Conservation (phyloP, 2,113 vertebrate genomes). For the Psittacara wagleri region DNA sequence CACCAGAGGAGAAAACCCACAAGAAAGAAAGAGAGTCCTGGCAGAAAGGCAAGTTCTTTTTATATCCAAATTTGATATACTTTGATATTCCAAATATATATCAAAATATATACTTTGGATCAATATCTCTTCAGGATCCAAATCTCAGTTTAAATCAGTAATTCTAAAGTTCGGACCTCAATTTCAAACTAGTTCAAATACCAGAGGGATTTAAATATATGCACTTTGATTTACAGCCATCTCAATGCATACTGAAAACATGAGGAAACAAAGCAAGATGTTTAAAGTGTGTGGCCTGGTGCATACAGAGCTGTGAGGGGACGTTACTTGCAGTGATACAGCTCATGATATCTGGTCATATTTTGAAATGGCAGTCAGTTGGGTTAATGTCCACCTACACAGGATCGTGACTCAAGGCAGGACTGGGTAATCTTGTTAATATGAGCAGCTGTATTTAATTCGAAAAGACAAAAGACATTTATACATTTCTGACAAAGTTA, state of each 20-base stretch:
- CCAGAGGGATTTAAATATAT: background rate
- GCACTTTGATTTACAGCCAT: background rate
- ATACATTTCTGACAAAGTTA: background rate
- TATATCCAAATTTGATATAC: background rate
- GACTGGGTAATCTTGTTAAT: background rate
- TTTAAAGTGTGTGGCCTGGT: background rate
- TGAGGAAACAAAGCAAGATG: background rate
- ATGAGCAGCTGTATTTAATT: background rate
- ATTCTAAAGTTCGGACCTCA: background rate
- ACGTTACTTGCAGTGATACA: background rate
- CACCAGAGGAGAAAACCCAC: background rate
- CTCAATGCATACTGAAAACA: background rate
- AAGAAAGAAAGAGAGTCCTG: background rate
- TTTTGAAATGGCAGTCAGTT: background rate
- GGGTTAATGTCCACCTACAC: background rate
- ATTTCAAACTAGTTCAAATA: background rate
- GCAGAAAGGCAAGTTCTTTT: background rate
- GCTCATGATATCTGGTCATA: fast-evolving
- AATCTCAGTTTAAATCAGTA: background rate
- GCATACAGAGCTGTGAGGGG: background rate
- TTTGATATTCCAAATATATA: background rate
- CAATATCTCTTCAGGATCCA: background rate
- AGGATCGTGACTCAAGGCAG: background rate
- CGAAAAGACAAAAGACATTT: background rate
- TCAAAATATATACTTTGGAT: background rate